Conservation (phyloP, 2,888 invertebrate species). For the Dasypolia templi region DNA sequence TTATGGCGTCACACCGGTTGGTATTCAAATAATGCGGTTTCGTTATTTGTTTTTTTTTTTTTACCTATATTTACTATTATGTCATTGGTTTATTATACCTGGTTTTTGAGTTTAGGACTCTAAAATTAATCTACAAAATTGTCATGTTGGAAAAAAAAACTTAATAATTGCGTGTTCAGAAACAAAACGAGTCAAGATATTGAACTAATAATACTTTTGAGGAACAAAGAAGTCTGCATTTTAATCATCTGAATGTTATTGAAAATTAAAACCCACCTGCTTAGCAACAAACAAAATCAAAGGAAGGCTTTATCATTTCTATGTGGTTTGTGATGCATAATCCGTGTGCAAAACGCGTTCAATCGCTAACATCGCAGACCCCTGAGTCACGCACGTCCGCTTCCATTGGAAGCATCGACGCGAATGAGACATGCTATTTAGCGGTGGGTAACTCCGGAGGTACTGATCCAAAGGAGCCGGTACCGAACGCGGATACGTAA, state of each 20-base stretch:
- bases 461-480: too few relatives aligned
- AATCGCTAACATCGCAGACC: conserved; percentile 42
- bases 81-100: neutral
- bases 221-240: conserved; percentile 28
- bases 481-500: too few relatives aligned
- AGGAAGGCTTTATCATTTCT: conserved; percentile 37
- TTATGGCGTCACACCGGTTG: conserved; percentile 53
- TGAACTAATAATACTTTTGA: neutral
- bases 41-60: conserved; percentile 23
- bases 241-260: conserved; percentile 2
- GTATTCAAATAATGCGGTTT: conserved; percentile 50
- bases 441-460: too few relatives aligned
- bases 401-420: conserved; percentile 72
- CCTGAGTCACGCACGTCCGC: conserved; percentile 78
- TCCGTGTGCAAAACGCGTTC: conserved; percentile 49
- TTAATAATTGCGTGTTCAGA: neutral
- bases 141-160: neutral
- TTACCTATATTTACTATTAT: conserved; percentile 13
- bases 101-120: neutral
- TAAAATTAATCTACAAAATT: neutral
- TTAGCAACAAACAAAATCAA: conserved; percentile 16
- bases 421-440: conserved; percentile 67
- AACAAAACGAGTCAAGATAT: neutral
- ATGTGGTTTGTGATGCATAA: conserved; percentile 37
- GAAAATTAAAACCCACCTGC: neutral